Conservation (phyloP, 2,797 vertebrate species). For the Schizopygopsis malacanthus region DNA sequence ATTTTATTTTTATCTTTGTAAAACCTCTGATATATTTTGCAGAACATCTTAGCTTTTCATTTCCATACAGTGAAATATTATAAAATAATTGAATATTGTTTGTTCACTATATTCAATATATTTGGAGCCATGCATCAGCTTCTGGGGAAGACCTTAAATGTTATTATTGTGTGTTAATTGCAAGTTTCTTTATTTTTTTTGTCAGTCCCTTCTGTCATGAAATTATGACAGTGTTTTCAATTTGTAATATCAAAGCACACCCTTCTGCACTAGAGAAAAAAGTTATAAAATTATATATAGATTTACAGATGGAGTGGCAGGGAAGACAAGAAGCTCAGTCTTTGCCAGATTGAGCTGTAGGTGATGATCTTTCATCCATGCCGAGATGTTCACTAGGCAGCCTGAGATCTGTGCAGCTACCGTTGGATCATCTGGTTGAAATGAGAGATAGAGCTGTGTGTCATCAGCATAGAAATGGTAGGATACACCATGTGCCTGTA, state of each 20-base stretch:
- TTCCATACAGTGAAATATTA: not conserved
- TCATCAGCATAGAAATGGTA: not conserved
- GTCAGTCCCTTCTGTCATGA: too few relatives aligned
- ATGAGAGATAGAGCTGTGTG: not conserved
- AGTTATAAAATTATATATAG: too few relatives aligned
- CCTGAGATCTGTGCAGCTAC: not conserved
- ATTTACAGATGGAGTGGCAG: too few relatives aligned
- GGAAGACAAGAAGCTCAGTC: not conserved
- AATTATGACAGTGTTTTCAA: too few relatives aligned
- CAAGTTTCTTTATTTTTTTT: not conserved
- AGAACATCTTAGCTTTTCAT: not conserved
- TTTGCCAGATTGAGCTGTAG: not conserved
- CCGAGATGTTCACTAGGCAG: not conserved
- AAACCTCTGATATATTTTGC: not conserved
- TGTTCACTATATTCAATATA: not conserved
- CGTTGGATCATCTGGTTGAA: not conserved
- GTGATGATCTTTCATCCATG: not conserved
- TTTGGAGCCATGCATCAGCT: not conserved
- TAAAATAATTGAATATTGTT: not conserved
- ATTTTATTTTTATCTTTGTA: not conserved
- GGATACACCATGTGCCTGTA: not conserved
- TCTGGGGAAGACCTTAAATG: not conserved
- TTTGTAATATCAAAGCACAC: too few relatives aligned
- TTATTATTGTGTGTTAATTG: not conserved
- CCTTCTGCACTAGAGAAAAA: too few relatives aligned